Evolutionary conservation across 2,797 vertebrate species (phyloP).

Genomic region (Corythornis leucogaster): DNA sequence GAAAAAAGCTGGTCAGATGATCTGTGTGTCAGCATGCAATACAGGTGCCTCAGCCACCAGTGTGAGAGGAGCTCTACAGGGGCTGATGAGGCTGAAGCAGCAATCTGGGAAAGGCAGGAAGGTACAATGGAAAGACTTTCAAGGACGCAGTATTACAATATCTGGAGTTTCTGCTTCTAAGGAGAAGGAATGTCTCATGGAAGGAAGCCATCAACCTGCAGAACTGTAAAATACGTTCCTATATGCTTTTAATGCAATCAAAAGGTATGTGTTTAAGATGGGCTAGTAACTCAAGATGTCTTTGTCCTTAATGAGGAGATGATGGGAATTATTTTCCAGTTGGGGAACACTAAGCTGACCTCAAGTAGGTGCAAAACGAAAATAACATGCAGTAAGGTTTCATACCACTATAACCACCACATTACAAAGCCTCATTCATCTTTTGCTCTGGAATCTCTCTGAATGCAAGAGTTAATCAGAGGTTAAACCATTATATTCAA

Average conservation of each 20-base stretch:
- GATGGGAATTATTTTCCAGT: background rate
- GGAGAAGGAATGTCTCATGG: background rate
- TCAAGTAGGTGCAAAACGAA: background rate
- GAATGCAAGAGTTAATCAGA: background rate
- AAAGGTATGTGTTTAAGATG: accelerated
- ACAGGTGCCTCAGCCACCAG: background rate
- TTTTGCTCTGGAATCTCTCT: background rate
- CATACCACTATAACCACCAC: background rate
- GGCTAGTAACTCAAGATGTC: background rate
- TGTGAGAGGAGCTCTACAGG: background rate
- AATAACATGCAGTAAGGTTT: background rate
- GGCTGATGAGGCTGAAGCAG: background rate
- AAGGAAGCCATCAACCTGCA: background rate
- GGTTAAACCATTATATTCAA: background rate
- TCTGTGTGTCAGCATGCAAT: background rate
- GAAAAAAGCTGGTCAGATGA: background rate
- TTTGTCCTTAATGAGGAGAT: background rate
- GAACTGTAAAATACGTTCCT: background rate
- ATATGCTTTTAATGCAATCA: background rate
- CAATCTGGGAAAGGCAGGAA: background rate
- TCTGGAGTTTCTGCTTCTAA: background rate
- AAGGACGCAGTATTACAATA: background rate
- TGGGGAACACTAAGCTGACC: background rate
- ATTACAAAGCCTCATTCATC: background rate
- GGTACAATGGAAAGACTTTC: background rate